Conservation (phyloP, 2,113 vertebrate species). For the Leucopsar rothschildi region DNA sequence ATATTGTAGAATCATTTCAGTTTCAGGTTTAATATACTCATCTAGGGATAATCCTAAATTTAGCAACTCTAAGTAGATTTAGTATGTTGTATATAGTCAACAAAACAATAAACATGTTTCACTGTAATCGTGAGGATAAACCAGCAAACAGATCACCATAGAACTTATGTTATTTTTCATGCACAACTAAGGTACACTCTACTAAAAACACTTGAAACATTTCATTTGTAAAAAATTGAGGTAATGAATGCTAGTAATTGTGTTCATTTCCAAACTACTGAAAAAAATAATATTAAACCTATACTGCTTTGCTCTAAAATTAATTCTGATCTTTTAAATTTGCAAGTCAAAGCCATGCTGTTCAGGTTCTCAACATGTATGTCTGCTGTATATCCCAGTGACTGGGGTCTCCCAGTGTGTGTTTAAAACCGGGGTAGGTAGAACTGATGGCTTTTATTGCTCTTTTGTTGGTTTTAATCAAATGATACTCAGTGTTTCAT, state of each 20-base stretch:
- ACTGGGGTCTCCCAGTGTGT: background rate
- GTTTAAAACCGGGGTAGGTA: background rate
- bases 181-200: background rate
- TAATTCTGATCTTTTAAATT: background rate
- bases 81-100: background rate
- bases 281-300: background rate
- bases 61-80: background rate
- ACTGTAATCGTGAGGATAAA: background rate
- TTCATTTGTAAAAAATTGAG: background rate
- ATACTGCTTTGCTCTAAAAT: background rate
- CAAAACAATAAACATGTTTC: background rate
- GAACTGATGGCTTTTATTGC: slow-evolving; percentile 21
- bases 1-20: background rate
- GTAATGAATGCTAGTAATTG: background rate
- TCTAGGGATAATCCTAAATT: background rate
- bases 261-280: background rate
- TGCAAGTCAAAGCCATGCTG: background rate
- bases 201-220: background rate
- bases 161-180: background rate
- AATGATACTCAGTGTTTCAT: background rate
- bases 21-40: background rate
- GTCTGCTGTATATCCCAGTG: background rate
- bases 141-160: background rate
- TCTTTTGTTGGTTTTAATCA: slow-evolving; percentile 38
- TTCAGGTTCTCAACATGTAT: background rate